Conservation (phyloP, 2,888 invertebrate genomes). For the Invenusta paracnida region DNA sequence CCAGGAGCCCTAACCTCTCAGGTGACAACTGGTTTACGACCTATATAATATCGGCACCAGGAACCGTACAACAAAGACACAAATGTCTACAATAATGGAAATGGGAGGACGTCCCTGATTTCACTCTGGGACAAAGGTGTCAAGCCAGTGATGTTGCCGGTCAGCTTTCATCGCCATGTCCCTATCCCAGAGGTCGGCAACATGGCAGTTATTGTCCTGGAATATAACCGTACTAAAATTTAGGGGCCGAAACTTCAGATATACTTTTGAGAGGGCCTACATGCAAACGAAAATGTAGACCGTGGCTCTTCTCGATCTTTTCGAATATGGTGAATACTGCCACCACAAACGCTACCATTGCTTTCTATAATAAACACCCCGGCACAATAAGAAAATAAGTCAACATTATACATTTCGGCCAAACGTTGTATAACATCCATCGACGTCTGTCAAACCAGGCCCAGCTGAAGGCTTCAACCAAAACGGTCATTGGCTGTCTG, state of each 20-base stretch:
- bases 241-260: background rate
- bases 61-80: background rate
- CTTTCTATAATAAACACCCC: background rate
- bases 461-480: background rate
- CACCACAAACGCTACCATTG: background rate
- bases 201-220: background rate
- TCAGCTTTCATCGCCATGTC: background rate
- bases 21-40: background rate
- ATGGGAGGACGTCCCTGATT: background rate
- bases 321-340: conserved; percentile 1
- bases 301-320: background rate
- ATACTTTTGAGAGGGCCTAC: background rate
- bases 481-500: background rate
- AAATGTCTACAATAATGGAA: background rate
- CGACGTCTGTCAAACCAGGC: background rate
- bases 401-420: background rate
- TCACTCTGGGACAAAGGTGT: background rate
- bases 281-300: conserved; percentile 18
- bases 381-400: background rate
- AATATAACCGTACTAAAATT: background rate
- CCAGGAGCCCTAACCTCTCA: background rate
- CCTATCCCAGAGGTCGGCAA: conserved; percentile 15
- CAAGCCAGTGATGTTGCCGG: background rate
- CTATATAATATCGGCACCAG: background rate
- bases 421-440: background rate